Evolutionary conservation across 1,140 invertebrate species (phyloP).

Genomic region (Ladona fulva): DNA sequence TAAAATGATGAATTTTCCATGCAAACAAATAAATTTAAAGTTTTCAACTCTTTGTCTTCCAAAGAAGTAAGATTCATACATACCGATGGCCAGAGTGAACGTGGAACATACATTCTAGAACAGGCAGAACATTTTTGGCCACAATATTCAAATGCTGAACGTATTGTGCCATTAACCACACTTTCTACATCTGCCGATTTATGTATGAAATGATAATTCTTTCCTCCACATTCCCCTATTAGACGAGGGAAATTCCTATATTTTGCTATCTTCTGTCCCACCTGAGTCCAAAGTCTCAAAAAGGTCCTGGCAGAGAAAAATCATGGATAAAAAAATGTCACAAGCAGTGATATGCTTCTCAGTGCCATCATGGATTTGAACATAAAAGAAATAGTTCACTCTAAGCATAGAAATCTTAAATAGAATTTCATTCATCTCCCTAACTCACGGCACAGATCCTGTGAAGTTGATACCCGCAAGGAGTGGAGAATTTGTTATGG

Average conservation of each 20-base stretch:
- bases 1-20: too few relatives aligned
- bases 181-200: conserved; percentile 74
- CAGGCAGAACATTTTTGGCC: conserved; percentile 99
- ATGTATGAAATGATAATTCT: conserved; percentile 98
- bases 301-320: conserved; percentile 63
- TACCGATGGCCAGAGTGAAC: conserved; percentile 78
- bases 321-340: conserved; percentile 17
- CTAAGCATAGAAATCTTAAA: too few relatives aligned
- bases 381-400: too few relatives aligned
- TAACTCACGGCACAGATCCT: conserved; percentile 78
- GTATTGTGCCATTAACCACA: conserved; percentile 76
- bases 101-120: conserved; percentile 89
- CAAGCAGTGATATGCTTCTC: not conserved
- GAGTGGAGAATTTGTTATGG: conserved; percentile 73
- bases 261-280: conserved; percentile 76
- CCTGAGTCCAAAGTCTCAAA: conserved; percentile 84
- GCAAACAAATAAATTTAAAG: too few relatives aligned
- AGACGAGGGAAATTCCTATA: conserved; percentile 90
- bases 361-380: too few relatives aligned
- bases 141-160: conserved; percentile 89
- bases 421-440: not conserved
- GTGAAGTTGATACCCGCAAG: conserved; percentile 97
- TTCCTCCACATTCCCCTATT: conserved; percentile 95
- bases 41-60: too few relatives aligned
- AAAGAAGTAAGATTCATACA: conserved; percentile 18